A percentile compares a stretch with the other conserved stretches of the same genome.
Conservation (phyloP, 2,113 vertebrate genomes). For the Falco punctatus region DNA sequence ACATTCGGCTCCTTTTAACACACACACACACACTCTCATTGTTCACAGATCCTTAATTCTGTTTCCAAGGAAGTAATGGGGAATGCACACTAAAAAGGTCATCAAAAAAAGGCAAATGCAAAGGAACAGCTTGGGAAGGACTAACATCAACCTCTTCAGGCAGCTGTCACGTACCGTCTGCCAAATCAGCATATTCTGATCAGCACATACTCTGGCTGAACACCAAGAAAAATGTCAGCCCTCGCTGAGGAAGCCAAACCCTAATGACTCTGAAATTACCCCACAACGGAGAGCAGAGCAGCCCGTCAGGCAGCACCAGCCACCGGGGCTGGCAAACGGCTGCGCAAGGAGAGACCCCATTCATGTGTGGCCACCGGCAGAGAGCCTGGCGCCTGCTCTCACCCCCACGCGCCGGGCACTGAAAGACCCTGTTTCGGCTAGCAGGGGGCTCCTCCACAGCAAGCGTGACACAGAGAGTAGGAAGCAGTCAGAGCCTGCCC, state of each 20-base stretch:
- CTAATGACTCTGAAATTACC: not conserved
- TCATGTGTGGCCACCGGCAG: not conserved
- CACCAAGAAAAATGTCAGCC: conserved; percentile 54
- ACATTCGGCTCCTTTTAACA: not conserved
- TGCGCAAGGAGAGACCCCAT: not conserved
- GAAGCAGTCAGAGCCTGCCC: not conserved
- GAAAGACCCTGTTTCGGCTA: not conserved
- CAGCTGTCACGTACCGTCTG: conserved; percentile 49
- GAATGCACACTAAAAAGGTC: not conserved
- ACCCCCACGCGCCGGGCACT: accelerated
- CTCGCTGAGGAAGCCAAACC: not conserved
- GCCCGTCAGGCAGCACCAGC: not conserved
- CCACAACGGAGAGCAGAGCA: not conserved
- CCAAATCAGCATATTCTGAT: conserved; percentile 50
- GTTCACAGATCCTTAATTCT: conserved; percentile 9
- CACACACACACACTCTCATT: not conserved
- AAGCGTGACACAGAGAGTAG: not conserved
- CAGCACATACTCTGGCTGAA: conserved; percentile 1
- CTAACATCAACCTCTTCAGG: conserved; percentile 12
- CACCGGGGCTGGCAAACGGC: not conserved
- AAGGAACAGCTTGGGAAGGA: not conserved
- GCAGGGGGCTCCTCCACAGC: not conserved
- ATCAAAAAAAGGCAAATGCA: not conserved
- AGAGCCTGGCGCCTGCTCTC: not conserved
- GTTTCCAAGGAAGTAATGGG: not conserved